Conservation (phyloP, 2,113 vertebrate species). For the Anguilla rostrata region DNA sequence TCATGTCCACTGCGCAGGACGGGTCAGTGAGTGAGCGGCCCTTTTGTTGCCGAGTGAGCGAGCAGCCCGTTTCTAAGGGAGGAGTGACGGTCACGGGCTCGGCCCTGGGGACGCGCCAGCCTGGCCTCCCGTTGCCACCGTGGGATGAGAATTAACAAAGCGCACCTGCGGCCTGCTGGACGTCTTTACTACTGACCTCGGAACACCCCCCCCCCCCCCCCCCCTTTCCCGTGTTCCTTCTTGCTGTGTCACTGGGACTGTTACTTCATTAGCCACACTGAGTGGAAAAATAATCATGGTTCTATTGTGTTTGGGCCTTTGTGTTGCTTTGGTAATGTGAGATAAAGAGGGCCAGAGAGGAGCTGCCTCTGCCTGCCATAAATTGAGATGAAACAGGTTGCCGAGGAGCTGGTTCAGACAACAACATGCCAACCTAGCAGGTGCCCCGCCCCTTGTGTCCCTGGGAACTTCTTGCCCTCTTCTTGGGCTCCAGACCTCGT, state of each 20-base stretch:
- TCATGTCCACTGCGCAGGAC: slow-evolving; percentile 16
- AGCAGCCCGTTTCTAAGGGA: not conserved
- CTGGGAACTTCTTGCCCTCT: not conserved
- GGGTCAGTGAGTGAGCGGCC: slow-evolving; percentile 25
- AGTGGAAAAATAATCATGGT: slow-evolving; percentile 64
- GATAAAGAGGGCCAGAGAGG: not conserved
- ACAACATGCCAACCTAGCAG: slow-evolving; percentile 33
- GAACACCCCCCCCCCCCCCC: not conserved
- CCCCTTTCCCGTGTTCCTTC: slow-evolving; percentile 25
- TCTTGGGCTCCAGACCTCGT: not conserved
- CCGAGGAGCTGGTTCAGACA: not conserved
- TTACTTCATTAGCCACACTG: slow-evolving; percentile 53
- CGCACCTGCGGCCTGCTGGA: slow-evolving; percentile 50
- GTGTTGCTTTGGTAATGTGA: slow-evolving; percentile 37
- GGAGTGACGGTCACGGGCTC: not conserved
- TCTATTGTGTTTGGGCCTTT: slow-evolving; percentile 42
- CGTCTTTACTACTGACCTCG: slow-evolving; percentile 21
- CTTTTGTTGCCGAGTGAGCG: slow-evolving; percentile 5
- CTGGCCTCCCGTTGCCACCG: not conserved
- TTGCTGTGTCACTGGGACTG: slow-evolving; percentile 57
- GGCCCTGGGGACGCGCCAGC: not conserved
- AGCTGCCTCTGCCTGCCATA: not conserved
- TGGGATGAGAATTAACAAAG: slow-evolving; percentile 31
- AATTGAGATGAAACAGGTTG: not conserved
- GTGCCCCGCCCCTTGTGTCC: slow-evolving; percentile 6